Base-by-base conservation (phyloP, 2,888 invertebrate species). In the Polymixis flavicincta region DNA sequence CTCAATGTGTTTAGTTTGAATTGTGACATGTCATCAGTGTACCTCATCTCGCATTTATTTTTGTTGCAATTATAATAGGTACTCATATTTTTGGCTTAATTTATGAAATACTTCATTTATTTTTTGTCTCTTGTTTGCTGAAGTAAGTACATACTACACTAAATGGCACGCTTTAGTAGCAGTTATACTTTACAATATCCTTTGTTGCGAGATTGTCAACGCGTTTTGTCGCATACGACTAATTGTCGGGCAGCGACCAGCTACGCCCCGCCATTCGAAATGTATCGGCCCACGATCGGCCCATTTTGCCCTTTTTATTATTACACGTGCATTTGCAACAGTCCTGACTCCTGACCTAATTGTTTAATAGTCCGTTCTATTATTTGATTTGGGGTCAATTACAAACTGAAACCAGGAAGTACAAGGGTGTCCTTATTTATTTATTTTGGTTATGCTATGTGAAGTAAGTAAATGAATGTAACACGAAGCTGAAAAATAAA, bases 191-290 rank as follows among this genome's bases (percentile, higher is more conserved):
- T 84, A 84, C 83, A 80, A 86, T 82, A 73, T 79, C 76, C 80
- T 84, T 87, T 88, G 80, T 85, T 63, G 63, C 66, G n/a, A 54
- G 76, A 87, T 83, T 87, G 82, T 85, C 85, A 79, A 82, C 78
- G 74, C 80, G 83, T 87, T 85, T 84, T 84, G 82, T 92, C 85
- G 89, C 90, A 89, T 90, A 90, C 84, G 71, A 73, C 81, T 92
- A 91, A 92, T 91, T 92, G 89, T 85, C 59, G 83, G 75, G 70
- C 81, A 37, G 74, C 68, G 80, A 78, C 78, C 78, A 72, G 59
- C 74, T 45, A 73, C 76, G 77, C 84, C 85, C 86, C 74, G 79
- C 85, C 80, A 87, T 87, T 88, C 84, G 87, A 88, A 87, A 88
- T 88, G 82, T 87, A 91, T 89, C 83, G 86, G 76, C 84, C 84